These are phyloP conservation scores for Paralichthys olivaceus DNA, from an alignment of 2,113 vertebrate species.

Conservation along the genomic window DNA sequence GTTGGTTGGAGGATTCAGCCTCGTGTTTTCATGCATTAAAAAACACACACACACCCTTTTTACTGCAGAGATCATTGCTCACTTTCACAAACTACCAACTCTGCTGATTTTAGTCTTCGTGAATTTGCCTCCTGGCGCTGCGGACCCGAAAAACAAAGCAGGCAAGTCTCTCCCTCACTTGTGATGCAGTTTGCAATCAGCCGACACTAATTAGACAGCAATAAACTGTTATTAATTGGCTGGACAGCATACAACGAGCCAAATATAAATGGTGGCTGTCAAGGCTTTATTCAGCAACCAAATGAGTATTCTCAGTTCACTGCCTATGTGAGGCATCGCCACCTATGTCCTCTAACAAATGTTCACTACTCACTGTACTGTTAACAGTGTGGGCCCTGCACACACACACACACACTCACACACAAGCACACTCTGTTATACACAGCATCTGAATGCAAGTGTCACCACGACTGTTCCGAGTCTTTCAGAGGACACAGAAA, in stretches of 20 bases:
- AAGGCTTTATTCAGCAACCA: constrained; percentile 96
- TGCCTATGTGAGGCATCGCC: constrained; percentile 94
- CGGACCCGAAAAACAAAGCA: constrained; percentile 54
- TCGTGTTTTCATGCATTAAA: constrained; percentile 13
- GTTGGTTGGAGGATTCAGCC: background rate
- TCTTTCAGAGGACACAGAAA: constrained; percentile 90
- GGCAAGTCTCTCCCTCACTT: constrained; percentile 44
- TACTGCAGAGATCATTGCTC: constrained; percentile 13
- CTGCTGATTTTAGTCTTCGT: constrained; percentile 40
- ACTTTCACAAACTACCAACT: constrained; percentile 1
- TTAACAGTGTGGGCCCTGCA: constrained; percentile 88
- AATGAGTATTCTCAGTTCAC: constrained; percentile 99
- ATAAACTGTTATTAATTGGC: constrained; percentile 99
- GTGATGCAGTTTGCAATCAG: constrained; percentile 80
- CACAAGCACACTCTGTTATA: constrained; percentile 39
- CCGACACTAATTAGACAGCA: constrained; percentile 99
- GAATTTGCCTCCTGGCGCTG: constrained; percentile 15
- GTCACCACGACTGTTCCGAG: constrained; percentile 85
- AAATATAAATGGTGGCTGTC: constrained; percentile 98
- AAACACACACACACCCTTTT: background rate
- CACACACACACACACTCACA: constrained; percentile 7
- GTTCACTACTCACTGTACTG: constrained; percentile 96
- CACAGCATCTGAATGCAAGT: constrained; percentile 83
- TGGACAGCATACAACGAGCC: constrained; percentile 96
- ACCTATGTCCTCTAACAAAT: constrained; percentile 96